Conservation (phyloP, 2,113 vertebrate species). For the Pungitius pungitius region DNA sequence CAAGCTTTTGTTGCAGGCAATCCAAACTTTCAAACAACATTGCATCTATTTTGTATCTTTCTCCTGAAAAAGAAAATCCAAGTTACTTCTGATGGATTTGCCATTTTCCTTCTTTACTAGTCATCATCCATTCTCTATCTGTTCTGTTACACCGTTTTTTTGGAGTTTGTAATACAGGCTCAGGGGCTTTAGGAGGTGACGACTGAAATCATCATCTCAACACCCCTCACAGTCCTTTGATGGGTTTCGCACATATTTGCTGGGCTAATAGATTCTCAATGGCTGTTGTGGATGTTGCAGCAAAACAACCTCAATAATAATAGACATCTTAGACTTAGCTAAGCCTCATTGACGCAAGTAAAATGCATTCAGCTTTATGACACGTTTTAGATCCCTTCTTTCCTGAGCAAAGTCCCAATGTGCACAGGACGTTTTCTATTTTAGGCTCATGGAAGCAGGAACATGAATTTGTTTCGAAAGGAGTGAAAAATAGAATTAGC, state of each 20-base stretch:
- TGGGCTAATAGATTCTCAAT: slow-evolving; percentile 12
- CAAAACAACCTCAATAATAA: slow-evolving; percentile 16
- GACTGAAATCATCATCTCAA: slow-evolving; percentile 10
- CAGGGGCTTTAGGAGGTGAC: slow-evolving; percentile 9
- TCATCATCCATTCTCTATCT: slow-evolving; percentile 16
- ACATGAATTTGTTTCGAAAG: neutral
- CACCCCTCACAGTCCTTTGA: slow-evolving; percentile 13
- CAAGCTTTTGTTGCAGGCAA: neutral
- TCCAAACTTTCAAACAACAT: neutral
- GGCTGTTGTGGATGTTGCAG: neutral
- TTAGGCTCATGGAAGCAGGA: neutral
- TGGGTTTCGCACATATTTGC: slow-evolving; percentile 26
- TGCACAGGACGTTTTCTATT: neutral
- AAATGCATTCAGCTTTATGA: neutral
- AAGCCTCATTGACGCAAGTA: neutral
- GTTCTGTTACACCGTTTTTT: neutral
- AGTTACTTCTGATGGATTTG: neutral
- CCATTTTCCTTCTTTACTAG: neutral
- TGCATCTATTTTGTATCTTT: slow-evolving; percentile 18
- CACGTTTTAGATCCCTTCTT: slow-evolving; percentile 15
- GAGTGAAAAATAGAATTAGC: neutral
- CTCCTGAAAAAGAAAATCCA: neutral
- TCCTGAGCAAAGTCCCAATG: neutral
- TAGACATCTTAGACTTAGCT: slow-evolving; percentile 12
- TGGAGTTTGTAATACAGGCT: neutral